phyloP scores from a whole-genome alignment of 2,888 invertebrate species.

The Drosophila phalerata region DNA sequence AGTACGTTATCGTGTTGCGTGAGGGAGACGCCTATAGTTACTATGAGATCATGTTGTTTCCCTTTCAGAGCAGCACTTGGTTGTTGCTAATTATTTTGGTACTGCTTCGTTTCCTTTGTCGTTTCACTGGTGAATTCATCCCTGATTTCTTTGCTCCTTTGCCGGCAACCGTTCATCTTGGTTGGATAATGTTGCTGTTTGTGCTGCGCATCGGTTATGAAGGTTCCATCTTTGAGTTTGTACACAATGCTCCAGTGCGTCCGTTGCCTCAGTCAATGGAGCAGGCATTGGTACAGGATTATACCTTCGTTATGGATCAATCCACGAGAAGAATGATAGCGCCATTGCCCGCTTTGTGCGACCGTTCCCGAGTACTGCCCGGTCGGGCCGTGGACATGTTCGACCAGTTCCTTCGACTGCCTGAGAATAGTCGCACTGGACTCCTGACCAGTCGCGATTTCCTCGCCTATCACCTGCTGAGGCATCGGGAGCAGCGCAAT shows the following conservation, averaged over 20 bases:
- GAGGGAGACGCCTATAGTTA: conserved; percentile 33
- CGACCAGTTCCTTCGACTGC: conserved; percentile 33
- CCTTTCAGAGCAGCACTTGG: conserved; percentile 51
- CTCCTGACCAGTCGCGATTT: conserved; percentile 47
- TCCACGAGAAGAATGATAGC: conserved; percentile 53
- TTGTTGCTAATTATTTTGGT: conserved; percentile 31
- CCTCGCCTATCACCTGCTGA: conserved; percentile 44
- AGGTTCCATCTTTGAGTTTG: conserved; percentile 62
- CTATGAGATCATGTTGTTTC: conserved; percentile 69
- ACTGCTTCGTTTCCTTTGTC: conserved; percentile 6
- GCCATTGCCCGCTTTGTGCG: conserved; percentile 25
- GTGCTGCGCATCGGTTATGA: conserved; percentile 68
- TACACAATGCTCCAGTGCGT: conserved; percentile 62
- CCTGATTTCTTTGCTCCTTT: background rate
- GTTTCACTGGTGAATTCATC: background rate
- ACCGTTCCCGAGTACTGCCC: conserved; percentile 18
- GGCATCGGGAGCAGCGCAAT: conserved; percentile 15
- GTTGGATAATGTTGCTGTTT: conserved; percentile 48
- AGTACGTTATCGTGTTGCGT: conserved; percentile 51
- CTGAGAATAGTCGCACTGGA: conserved; percentile 16
- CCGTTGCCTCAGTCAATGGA: conserved; percentile 56
- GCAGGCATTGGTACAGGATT: conserved; percentile 38
- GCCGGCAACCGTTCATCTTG: background rate
- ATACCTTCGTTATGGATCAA: conserved; percentile 60
- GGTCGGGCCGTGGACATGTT: conserved; percentile 59